Conservation (phyloP, 2,888 invertebrate species). For the Ophion obscuratus region DNA sequence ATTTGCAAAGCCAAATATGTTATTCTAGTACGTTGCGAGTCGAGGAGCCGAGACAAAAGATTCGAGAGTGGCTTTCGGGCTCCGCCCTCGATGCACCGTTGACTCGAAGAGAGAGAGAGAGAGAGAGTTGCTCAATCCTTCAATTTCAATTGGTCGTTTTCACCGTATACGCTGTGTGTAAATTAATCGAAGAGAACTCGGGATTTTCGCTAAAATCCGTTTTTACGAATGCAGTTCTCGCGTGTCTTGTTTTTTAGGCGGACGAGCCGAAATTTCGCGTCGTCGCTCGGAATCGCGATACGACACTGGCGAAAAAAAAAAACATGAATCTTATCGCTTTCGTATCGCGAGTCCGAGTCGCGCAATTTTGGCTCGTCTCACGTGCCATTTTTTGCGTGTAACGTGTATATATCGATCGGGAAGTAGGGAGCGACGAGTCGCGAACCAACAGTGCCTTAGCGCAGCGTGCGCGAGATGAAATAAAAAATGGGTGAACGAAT, state of each 20-base stretch:
- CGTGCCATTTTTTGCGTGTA: slow-evolving; percentile 75
- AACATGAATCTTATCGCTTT: slow-evolving; percentile 2
- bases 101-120: slow-evolving; percentile 53
- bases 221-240: background rate
- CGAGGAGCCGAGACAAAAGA: slow-evolving; percentile 1
- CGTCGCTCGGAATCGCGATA: slow-evolving; percentile 49
- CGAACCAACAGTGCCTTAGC: slow-evolving; percentile 76
- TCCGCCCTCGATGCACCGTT: background rate
- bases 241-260: slow-evolving; percentile 32
- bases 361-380: slow-evolving; percentile 54
- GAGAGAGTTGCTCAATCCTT: slow-evolving; percentile 65
- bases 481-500: slow-evolving; percentile 25
- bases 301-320: background rate
- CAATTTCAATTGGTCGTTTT: slow-evolving; percentile 58
- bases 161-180: slow-evolving; percentile 17
- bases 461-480: slow-evolving; percentile 61
- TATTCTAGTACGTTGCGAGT: slow-evolving; percentile 66
- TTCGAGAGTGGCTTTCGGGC: background rate
- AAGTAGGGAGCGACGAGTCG: slow-evolving; percentile 53
- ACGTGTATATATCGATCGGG: slow-evolving; percentile 71
- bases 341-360: slow-evolving; percentile 42
- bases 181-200: background rate
- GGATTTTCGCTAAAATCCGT: background rate
- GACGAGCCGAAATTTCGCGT: slow-evolving; percentile 17
- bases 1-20: slow-evolving; percentile 80